A percentile compares a stretch with the other conserved stretches of the same genome.
These are phyloP conservation scores for Hippocampus comes DNA, from an alignment of 2,113 vertebrate genomes.

Conservation along the genomic window DNA sequence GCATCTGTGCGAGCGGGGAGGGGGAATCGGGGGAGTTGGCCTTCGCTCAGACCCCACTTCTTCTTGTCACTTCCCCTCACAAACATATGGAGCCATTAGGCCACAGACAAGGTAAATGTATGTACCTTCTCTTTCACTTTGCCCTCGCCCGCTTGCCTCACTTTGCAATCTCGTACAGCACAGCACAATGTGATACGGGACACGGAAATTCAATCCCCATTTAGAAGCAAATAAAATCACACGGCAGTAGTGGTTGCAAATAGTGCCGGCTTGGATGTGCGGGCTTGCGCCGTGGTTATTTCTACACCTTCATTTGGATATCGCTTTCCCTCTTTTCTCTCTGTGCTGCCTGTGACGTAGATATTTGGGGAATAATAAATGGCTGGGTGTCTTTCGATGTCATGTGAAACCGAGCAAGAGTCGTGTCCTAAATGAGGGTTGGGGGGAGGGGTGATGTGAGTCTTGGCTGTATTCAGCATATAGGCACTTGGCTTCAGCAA, in stretches of 20 bases:
- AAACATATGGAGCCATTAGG: conserved; percentile 78
- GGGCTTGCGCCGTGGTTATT: conserved; percentile 63
- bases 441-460: conserved; percentile 45
- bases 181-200: conserved; percentile 77
- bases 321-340: conserved; percentile 50
- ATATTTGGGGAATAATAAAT: conserved; percentile 58
- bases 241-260: conserved; percentile 74
- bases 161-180: conserved; percentile 74
- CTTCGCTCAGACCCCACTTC: conserved; percentile 74
- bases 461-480: conserved; percentile 35
- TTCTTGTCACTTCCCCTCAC: conserved; percentile 76
- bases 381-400: conserved; percentile 64
- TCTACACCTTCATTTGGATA: conserved; percentile 62
- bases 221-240: conserved; percentile 74
- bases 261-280: conserved; percentile 58
- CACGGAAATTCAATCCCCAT: conserved; percentile 76
- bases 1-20: conserved; percentile 42
- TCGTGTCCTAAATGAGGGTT: conserved; percentile 59
- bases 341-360: conserved; percentile 50
- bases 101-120: conserved; percentile 76
- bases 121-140: conserved; percentile 67
- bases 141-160: conserved; percentile 44
- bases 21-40: conserved; percentile 60
- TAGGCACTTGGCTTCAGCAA: conserved; percentile 39
- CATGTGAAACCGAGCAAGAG: conserved; percentile 70